These are phyloP conservation scores for Smittia aterrima DNA, from an alignment of 2,888 invertebrate genomes.

Conservation along the genomic window DNA sequence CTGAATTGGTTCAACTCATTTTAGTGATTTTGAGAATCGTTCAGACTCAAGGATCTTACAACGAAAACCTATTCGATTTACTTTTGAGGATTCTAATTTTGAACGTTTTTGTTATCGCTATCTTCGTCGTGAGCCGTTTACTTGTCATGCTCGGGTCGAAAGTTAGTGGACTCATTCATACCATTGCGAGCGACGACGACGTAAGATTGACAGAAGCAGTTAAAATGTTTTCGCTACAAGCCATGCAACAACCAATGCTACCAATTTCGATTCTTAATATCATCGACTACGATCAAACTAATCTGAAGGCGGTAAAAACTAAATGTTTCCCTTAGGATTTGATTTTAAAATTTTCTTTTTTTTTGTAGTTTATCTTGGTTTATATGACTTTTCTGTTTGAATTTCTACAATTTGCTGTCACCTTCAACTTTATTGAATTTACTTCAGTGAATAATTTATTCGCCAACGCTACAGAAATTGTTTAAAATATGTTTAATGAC, in stretches of 20 bases:
- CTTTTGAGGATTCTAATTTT: neutral
- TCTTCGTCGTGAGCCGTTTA: neutral
- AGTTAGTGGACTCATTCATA: constrained; percentile 13
- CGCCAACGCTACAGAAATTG: neutral
- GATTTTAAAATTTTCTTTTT: too few species aligned
- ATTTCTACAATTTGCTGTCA: too few species aligned
- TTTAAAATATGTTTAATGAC: constrained; percentile 57
- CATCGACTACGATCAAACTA: neutral
- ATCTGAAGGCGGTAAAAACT: constrained; percentile 8
- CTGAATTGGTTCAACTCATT: too few species aligned
- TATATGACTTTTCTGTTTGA: too few species aligned
- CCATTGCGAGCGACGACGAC: neutral
- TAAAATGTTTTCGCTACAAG: constrained; percentile 13
- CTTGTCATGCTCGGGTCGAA: neutral
- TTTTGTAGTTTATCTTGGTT: too few species aligned
- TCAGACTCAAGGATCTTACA: neutral
- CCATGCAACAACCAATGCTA: constrained; percentile 26
- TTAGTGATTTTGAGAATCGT: neutral
- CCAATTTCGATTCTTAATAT: neutral
- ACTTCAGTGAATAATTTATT: too few species aligned
- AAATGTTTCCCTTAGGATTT: neutral
- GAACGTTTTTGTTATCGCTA: neutral
- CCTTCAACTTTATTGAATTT: too few species aligned
- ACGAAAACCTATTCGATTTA: neutral
- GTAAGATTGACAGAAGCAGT: neutral